These are phyloP conservation scores for Phaetusa simplex DNA, from an alignment of 2,113 vertebrate species.

Conservation along the genomic window DNA sequence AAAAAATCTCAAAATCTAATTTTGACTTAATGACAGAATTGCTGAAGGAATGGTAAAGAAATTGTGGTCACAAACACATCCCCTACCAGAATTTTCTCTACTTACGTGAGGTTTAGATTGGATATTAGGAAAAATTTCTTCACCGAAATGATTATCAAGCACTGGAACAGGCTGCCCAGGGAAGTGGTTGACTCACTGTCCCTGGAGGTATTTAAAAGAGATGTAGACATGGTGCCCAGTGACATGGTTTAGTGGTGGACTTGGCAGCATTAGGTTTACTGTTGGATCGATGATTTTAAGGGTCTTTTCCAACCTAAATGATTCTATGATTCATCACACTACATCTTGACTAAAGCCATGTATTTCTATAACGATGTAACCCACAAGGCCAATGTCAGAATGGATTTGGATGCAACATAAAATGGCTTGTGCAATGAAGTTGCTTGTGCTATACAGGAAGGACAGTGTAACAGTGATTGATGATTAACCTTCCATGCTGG, in stretches of 20 bases:
- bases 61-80: not conserved
- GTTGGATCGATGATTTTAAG: fast-evolving
- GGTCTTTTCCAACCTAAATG: not conserved
- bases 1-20: not conserved
- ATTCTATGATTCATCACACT: not conserved
- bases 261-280: not conserved
- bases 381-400: not conserved
- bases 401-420: not conserved
- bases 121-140: not conserved
- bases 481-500: not conserved
- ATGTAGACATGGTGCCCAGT: fast-evolving
- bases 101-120: fast-evolving
- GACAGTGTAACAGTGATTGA: not conserved
- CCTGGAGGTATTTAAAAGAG: not conserved
- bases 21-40: not conserved
- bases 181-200: not conserved
- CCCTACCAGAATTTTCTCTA: not conserved
- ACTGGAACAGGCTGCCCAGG: not conserved
- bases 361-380: not conserved
- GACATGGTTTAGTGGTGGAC: not conserved
- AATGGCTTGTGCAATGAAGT: not conserved
- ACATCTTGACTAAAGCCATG: not conserved
- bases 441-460: not conserved
- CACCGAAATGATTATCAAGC: fast-evolving
- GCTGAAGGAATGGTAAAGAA: not conserved